Percentiles rank a stretch among this genome's conserved stretches.
phyloP scores from a whole-genome alignment of 2,888 invertebrate species.

The Margaritifera margaritifera region DNA sequence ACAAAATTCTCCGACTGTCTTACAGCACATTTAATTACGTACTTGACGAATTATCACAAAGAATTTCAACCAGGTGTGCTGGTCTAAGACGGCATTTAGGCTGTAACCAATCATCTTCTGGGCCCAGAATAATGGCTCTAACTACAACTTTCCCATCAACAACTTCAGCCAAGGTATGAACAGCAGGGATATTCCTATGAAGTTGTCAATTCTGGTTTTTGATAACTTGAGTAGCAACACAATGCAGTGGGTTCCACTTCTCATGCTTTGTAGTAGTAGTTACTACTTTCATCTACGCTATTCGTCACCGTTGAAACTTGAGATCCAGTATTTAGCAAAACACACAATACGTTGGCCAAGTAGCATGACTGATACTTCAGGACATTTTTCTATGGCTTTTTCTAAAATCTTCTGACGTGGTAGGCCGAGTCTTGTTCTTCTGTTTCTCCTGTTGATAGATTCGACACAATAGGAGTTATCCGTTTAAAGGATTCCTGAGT shows the following conservation, averaged over 20 bases:
- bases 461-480: too few relatives aligned
- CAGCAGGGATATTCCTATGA: background rate
- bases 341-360: background rate
- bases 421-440: too few relatives aligned
- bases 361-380: background rate
- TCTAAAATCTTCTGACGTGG: background rate
- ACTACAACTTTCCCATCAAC: background rate
- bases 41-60: background rate
- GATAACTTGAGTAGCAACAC: too few relatives aligned
- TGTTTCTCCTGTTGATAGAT: too few relatives aligned
- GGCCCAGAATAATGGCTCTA: background rate
- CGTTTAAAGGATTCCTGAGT: too few relatives aligned
- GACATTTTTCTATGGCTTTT: background rate
- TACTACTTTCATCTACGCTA: too few relatives aligned
- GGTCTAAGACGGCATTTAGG: background rate
- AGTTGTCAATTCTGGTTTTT: too few relatives aligned
- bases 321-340: constrained; percentile 8
- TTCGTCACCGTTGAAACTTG: constrained; percentile 1
- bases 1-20: background rate
- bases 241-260: background rate
- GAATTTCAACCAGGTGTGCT: background rate
- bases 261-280: too few relatives aligned
- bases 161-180: background rate
- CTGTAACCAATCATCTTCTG: background rate
- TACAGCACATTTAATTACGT: background rate